Base-by-base conservation (phyloP, 2,797 vertebrate species). In the Geotria australis region DNA sequence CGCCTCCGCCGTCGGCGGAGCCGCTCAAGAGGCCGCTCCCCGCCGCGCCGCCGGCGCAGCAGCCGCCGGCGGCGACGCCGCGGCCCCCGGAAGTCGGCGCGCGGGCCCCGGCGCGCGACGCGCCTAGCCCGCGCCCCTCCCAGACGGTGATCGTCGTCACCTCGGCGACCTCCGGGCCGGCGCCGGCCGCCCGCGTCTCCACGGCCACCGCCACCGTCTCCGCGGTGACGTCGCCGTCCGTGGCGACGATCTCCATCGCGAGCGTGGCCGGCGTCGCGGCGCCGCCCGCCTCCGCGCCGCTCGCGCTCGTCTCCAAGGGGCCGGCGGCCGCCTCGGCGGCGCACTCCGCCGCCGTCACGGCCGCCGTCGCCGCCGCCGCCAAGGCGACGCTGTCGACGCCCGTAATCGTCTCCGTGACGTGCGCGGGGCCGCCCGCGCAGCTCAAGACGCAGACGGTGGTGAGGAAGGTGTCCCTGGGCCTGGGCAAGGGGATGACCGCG, bases 1-100 rank as follows among this genome's bases (percentile, higher is more conserved):
- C 46, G 13, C 57, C 98, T 85, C 67, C 84, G 13, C 75, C 95
- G 64, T 74, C 89, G 65, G 80, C 83, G 8, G 65, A 98, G 62
- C 85, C 91, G 3, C 69, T 93, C 56, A 85, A 89, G 68, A 72
- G 71, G 48, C 81, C 78, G 61, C 68, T 74, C 11, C 64, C 69
- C 2, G 67, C 69, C 2, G 73, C 77, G 1, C 70, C 75, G 48
- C 78, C 79, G 57, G 73, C 76, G 57, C 77, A 77, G 46, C 70
- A 73, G 57, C 57, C n/a, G 38, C 15, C 46, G 11, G 15, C 70
- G 2, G 71, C 64, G 13, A 64, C 71, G 2, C 65, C 74, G 1
- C 47, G 73, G 12, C 58, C 66, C 46, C 76, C 80, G 10, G 62
- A 73, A 0, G 72, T 73, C 15, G 68, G 89, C 51, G 74, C 80